These are phyloP conservation scores for Lepidurus apus DNA, from an alignment of 1,140 invertebrate species.

Conservation along the genomic window DNA sequence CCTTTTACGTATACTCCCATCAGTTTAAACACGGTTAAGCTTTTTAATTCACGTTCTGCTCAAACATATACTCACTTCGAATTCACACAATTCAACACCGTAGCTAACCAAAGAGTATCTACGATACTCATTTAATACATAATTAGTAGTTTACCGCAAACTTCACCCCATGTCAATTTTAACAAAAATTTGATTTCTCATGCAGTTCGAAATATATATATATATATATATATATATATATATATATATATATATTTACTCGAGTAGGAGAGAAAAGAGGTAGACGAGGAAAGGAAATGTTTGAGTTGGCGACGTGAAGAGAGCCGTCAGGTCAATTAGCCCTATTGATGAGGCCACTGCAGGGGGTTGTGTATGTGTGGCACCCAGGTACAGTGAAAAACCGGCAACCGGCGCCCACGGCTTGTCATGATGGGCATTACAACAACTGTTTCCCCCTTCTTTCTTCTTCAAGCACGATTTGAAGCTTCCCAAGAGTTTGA, in stretches of 20 bases:
- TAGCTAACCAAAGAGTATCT: no score
- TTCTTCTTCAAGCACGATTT: not conserved
- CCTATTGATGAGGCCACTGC: constrained; percentile 20
- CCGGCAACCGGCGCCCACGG: constrained; percentile 14
- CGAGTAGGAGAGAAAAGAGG: not conserved
- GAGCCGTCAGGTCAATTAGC: constrained; percentile 20
- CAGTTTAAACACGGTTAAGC: no score
- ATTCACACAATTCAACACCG: no score
- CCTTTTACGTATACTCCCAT: no score
- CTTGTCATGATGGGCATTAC: constrained; percentile 19
- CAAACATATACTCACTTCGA: no score
- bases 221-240: no score
- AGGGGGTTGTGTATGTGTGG: constrained; percentile 20
- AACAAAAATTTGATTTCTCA: no score
- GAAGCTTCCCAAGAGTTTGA: constrained; percentile 7
- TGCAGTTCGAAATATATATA: not conserved
- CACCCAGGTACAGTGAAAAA: not conserved
- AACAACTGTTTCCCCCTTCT: not conserved
- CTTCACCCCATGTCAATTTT: no score
- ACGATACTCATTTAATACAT: no score
- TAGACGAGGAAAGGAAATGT: not conserved
- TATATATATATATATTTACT: not conserved
- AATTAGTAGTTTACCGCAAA: no score
- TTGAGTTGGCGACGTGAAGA: constrained; percentile 21
- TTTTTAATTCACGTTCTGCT: no score